A percentile compares a stretch with the other conserved stretches of the same genome.
phyloP scores from a whole-genome alignment of 2,888 invertebrate species.

The Plebejus anna region DNA sequence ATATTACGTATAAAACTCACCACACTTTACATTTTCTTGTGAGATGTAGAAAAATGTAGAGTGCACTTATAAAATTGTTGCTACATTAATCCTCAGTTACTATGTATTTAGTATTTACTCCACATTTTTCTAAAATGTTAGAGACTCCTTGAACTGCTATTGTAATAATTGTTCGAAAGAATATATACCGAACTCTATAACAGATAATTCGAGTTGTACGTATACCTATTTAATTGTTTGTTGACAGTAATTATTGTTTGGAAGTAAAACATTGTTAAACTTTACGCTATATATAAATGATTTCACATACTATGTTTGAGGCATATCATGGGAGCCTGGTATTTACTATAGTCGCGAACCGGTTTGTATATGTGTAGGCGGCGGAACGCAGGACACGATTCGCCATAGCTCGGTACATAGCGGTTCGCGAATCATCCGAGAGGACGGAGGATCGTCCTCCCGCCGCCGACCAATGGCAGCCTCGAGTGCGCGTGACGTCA shows the following conservation, averaged over 20 bases:
- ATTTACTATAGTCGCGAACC: constrained; percentile 40
- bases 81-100: no score
- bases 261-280: background rate
- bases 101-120: no score
- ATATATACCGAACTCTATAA: no score
- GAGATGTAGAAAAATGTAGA: no score
- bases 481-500: constrained; percentile 52
- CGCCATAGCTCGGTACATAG: constrained; percentile 53
- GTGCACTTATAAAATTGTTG: no score
- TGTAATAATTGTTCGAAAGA: background rate
- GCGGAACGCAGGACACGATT: constrained; percentile 60
- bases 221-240: no score
- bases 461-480: constrained; percentile 62
- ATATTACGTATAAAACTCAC: no score
- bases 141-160: background rate
- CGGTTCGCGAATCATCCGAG: constrained; percentile 73
- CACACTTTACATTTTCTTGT: no score
- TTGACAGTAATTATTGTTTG: background rate
- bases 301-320: background rate
- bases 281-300: background rate
- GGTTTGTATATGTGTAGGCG: constrained; percentile 39
- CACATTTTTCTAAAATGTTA: no score
- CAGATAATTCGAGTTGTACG: no score
- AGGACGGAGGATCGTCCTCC: constrained; percentile 78
- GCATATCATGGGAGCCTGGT: constrained; percentile 50